Conservation (phyloP, 2,888 invertebrate genomes). For the Acleris literana region DNA sequence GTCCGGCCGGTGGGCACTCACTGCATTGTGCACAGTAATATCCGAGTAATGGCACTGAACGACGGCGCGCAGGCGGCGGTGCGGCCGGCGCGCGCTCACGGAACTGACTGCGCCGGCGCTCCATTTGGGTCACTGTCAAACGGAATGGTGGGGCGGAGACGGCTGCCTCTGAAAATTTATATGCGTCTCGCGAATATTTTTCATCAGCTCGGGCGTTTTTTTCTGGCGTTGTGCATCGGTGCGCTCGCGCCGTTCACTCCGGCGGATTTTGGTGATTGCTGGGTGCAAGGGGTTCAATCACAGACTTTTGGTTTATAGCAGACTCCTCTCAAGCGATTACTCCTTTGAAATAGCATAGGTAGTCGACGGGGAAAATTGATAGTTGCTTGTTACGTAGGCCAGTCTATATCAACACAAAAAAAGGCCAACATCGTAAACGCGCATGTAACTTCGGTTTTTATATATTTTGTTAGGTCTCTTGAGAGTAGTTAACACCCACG, state of each 20-base stretch:
- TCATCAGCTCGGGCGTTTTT: conserved; percentile 75
- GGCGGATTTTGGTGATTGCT: conserved; percentile 56
- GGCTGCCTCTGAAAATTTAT: conserved; percentile 75
- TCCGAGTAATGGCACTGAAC: conserved; percentile 74
- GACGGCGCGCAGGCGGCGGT: conserved; percentile 58
- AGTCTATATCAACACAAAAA: too few relatives aligned
- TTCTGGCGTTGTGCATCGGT: conserved; percentile 68
- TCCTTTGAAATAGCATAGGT: background rate
- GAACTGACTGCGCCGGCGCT: conserved; percentile 80
- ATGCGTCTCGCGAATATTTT: conserved; percentile 77
- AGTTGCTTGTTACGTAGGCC: background rate
- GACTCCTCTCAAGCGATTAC: background rate
- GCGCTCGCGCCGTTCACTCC: conserved; percentile 55
- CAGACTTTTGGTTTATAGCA: conserved; percentile 1
- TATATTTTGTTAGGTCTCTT: too few relatives aligned
- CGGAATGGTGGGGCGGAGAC: conserved; percentile 77
- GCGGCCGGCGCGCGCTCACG: conserved; percentile 70
- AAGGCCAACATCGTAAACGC: too few relatives aligned
- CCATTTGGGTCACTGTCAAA: conserved; percentile 83
- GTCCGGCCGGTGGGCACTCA: conserved; percentile 65
- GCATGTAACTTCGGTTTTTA: too few relatives aligned
- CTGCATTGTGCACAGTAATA: conserved; percentile 73
- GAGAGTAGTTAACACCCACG: too few relatives aligned
- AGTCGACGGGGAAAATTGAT: background rate
- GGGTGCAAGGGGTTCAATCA: conserved; percentile 34